A percentile compares a stretch with the other conserved stretches of the same genome.
These are phyloP conservation scores for Machimus rusticus DNA, from an alignment of 2,888 invertebrate species.

Conservation along the genomic window DNA sequence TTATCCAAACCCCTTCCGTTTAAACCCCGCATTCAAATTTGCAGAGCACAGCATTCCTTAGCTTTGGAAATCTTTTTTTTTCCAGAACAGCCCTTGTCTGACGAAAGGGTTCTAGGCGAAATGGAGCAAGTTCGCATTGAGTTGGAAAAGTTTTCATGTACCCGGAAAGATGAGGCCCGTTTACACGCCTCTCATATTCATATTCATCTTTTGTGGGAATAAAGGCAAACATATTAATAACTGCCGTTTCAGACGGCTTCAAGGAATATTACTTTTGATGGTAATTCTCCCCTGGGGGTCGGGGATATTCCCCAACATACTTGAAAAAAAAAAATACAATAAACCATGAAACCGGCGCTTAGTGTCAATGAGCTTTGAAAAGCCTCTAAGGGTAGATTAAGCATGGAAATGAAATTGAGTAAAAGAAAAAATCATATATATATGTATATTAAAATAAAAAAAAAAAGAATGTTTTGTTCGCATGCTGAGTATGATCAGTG, in stretches of 20 bases:
- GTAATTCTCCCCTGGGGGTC: background rate
- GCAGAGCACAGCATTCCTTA: background rate
- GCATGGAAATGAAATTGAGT: background rate
- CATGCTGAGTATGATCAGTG: background rate
- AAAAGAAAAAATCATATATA: background rate
- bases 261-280: background rate
- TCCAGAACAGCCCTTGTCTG: background rate
- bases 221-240: background rate
- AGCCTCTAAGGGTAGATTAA: conserved; percentile 15
- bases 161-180: background rate
- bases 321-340: background rate
- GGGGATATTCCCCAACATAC: background rate
- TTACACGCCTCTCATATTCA: background rate
- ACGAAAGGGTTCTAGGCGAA: background rate
- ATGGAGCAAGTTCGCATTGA: background rate
- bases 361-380: conserved; percentile 24
- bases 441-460: background rate
- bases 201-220: background rate
- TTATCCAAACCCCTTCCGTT: background rate
- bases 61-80: background rate
- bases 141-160: background rate
- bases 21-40: background rate
- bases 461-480: background rate
- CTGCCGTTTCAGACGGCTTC: background rate
- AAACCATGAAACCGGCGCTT: background rate